These are phyloP conservation scores for Drosophila borealis DNA, from an alignment of 2,888 invertebrate genomes.

Conservation along the genomic window DNA sequence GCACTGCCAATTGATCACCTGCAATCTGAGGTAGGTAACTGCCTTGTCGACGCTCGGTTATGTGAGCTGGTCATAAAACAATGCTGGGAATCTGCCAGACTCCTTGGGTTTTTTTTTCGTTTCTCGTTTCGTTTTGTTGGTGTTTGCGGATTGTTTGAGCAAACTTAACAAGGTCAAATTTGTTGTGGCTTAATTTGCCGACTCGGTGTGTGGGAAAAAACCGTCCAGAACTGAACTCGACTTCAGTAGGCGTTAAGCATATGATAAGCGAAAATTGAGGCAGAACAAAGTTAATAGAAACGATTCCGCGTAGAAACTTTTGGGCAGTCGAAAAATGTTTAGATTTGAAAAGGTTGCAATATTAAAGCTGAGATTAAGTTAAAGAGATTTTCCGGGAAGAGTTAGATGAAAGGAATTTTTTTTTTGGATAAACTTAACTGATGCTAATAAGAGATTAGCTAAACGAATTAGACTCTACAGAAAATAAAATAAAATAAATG, in stretches of 20 bases:
- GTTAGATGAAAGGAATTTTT: background rate
- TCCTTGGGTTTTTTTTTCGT: conserved; percentile 21
- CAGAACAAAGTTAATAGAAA: conserved; percentile 33
- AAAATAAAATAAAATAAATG: too few species aligned
- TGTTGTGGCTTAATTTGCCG: conserved; percentile 64
- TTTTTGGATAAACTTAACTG: too few species aligned
- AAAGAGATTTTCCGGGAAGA: background rate
- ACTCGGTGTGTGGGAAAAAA: conserved; percentile 68
- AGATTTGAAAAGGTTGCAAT: background rate
- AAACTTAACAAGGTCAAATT: conserved; percentile 75
- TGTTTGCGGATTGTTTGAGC: conserved; percentile 40
- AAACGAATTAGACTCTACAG: too few species aligned
- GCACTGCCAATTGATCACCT: conserved; percentile 47
- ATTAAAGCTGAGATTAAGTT: background rate
- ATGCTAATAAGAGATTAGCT: too few species aligned
- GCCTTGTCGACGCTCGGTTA: conserved; percentile 57
- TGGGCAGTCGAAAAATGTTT: background rate
- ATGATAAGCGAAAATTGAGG: conserved; percentile 25
- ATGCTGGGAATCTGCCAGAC: conserved; percentile 57
- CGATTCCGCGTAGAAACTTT: background rate
- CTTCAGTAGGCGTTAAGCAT: conserved; percentile 47
- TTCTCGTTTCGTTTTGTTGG: conserved; percentile 20
- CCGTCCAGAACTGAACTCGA: conserved; percentile 6
- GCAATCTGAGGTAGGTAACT: conserved; percentile 49
- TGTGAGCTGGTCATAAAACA: conserved; percentile 44